phyloP scores from a whole-genome alignment of 1,140 invertebrate species.

The Drosophila lowei region DNA sequence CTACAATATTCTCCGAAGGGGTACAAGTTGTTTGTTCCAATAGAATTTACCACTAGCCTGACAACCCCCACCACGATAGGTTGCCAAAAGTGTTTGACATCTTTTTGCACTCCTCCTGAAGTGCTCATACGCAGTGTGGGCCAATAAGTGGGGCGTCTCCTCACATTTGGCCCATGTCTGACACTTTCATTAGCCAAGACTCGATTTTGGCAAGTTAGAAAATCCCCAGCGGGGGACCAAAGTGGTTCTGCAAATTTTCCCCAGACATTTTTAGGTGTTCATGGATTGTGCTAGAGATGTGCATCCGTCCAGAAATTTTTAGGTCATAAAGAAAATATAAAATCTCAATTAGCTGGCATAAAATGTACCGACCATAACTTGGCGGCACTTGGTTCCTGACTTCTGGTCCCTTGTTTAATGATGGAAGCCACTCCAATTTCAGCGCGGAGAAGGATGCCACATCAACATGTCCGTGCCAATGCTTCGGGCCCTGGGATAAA shows the following conservation, averaged over 20 bases:
- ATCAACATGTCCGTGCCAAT: constrained; percentile 27
- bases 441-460: constrained; percentile 21
- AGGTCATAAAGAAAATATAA: too few species aligned
- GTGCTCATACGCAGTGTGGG: constrained; percentile 27
- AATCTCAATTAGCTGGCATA: too few species aligned
- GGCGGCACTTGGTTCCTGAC: neutral
- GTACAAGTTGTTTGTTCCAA: too few species aligned
- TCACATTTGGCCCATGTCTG: constrained; percentile 5
- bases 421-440: constrained; percentile 63
- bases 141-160: neutral
- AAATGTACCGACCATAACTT: neutral
- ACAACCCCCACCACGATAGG: neutral
- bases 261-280: too few species aligned
- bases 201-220: neutral
- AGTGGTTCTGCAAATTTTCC: too few species aligned
- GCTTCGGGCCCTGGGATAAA: neutral
- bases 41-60: too few species aligned
- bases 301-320: too few species aligned
- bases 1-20: too few species aligned
- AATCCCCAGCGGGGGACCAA: neutral
- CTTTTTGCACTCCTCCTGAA: neutral
- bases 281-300: too few species aligned
- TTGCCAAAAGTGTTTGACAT: too few species aligned
- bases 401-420: constrained; percentile 27
- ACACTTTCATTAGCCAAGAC: constrained; percentile 1